These are phyloP conservation scores for Brachycybe producta DNA, from an alignment of 2,888 invertebrate genomes.

Conservation along the genomic window DNA sequence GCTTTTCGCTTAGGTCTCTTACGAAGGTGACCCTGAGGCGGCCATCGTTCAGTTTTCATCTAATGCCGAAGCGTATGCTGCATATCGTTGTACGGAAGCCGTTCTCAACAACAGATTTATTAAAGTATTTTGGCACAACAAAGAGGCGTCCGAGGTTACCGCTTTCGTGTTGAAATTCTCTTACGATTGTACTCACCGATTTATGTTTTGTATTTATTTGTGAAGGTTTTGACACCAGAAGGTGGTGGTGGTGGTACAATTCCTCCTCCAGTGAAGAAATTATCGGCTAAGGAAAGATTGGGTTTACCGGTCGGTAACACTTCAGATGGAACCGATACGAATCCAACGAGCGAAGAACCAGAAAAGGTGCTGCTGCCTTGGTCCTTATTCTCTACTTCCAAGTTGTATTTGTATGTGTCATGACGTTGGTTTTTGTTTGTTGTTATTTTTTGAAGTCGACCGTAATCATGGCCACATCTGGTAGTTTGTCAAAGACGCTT, in stretches of 20 bases:
- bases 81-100: conserved; percentile 90
- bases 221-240: no score
- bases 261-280: conserved; percentile 19
- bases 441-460: conserved; percentile 12
- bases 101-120: conserved; percentile 97
- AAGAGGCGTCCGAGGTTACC: no score
- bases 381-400: background rate
- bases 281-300: conserved; percentile 42
- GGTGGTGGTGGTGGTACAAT: no score
- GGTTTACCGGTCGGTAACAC: conserved; percentile 29
- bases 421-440: background rate
- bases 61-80: conserved; percentile 81
- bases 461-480: conserved; percentile 29
- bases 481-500: conserved; percentile 39
- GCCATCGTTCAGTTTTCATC: conserved; percentile 85
- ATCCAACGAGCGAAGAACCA: conserved; percentile 24
- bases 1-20: conserved; percentile 38
- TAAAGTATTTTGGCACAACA: conserved; percentile 90
- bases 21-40: conserved; percentile 73
- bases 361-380: conserved; percentile 14
- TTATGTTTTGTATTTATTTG: background rate
- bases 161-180: conserved; percentile 6
- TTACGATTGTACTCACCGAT: no score
- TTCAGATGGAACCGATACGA: conserved; percentile 16
- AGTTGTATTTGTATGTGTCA: background rate